Evolutionary conservation across 2,888 invertebrate species (phyloP), one percentile per base, ranked within the genome.

Genomic region (Neoitamus cyanurus): DNA sequence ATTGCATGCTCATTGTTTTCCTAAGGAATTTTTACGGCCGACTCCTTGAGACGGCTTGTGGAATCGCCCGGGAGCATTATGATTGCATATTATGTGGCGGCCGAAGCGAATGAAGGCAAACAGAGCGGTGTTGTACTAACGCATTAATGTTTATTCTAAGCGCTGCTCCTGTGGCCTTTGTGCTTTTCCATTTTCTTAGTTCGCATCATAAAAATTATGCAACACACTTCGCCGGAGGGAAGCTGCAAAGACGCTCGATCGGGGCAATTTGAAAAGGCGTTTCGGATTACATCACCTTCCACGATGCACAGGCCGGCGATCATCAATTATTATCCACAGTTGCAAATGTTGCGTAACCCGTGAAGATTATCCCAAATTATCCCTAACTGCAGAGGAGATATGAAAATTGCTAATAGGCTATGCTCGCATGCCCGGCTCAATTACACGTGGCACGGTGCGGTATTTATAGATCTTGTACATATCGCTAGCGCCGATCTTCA

Each of bases 1-100:
- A 46, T 20, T 77, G 77, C 42, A 42, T 42, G 46, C 37, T 77
- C 28, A 46, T 46, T 77, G 77, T 77, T 77, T 42, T 77, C 31
- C 20, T 42, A 28, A 42, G 46, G 36, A 31, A 73, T 73, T 73
- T 73, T 73, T 20, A 36, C 20, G 20, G 20, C 6, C 9, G 58
- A 58, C 58, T 58, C 58, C 58, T 58, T 20, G 58, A 58, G 58
- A 58, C 20, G 58, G 9, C 20, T 58, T 20, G 25, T 9, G 25
- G 9, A 58, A 58, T 58, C 9, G 25, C 58, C 58, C 58, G 58
- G 58, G 58, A 58, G 58, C 58, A 58, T 2, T 58, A 25, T 58
- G 25, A 11, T 34, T 34, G 34, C 34, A 34, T 34, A 3, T 34
- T 34, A 34, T 7, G 9, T 20, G 2, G 11, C 20, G 9, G 3